These are phyloP conservation scores for Lepidurus arcticus DNA, from an alignment of 1,140 invertebrate genomes.

Conservation along the genomic window DNA sequence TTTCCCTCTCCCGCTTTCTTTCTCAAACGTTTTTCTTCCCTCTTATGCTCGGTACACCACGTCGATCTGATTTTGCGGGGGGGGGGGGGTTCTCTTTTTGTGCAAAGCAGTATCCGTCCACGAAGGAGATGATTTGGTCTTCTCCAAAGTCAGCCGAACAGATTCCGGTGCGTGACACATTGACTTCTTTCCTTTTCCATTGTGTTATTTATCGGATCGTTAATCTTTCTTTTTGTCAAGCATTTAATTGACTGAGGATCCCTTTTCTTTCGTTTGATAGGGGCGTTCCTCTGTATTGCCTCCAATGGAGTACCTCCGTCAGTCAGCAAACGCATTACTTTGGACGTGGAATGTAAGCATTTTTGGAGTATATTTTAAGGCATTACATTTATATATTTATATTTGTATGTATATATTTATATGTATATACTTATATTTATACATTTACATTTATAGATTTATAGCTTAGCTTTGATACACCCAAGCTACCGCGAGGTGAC, in stretches of 20 bases:
- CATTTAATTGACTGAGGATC: slow-evolving; percentile 37
- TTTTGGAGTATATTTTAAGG: background rate
- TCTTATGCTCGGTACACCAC: background rate
- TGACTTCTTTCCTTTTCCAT: background rate
- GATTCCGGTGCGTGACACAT: slow-evolving; percentile 60
- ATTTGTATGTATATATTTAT: background rate
- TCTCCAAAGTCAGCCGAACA: slow-evolving; percentile 73
- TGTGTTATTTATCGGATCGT: background rate
- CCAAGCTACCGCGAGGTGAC: background rate
- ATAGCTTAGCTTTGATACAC: background rate
- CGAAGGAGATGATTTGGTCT: slow-evolving; percentile 72
- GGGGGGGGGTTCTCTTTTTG: background rate
- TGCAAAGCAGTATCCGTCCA: slow-evolving; percentile 2
- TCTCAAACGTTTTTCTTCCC: background rate
- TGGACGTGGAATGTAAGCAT: slow-evolving; percentile 81
- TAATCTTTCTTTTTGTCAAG: background rate
- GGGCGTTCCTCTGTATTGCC: slow-evolving; percentile 64
- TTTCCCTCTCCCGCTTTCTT: background rate
- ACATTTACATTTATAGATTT: background rate
- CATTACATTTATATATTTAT: background rate
- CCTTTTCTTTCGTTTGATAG: slow-evolving; percentile 52
- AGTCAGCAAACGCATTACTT: slow-evolving; percentile 77
- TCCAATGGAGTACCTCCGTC: slow-evolving; percentile 81
- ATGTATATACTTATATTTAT: background rate
- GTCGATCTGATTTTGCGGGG: no score